phyloP scores from a whole-genome alignment of 2,797 vertebrate species.

The Parauchenoglanis punctatus region DNA sequence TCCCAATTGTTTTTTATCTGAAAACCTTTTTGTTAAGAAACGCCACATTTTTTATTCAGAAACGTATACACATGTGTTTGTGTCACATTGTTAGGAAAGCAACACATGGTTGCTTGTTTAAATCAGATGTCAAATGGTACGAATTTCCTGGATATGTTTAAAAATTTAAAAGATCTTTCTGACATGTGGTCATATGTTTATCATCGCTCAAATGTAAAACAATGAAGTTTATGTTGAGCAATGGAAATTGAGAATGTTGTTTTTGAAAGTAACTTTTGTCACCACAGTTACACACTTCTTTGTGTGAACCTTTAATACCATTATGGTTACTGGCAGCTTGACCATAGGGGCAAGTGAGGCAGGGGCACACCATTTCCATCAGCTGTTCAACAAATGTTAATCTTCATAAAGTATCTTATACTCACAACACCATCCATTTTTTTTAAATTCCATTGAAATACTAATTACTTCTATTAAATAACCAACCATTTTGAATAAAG shows the following conservation, averaged over 20 bases:
- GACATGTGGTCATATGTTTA: constrained; percentile 27
- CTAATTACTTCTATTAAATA: not conserved
- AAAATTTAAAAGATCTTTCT: constrained; percentile 17
- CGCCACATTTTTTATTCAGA: not conserved
- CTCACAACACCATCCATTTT: not conserved
- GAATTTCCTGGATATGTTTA: constrained; percentile 17
- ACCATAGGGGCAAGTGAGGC: not conserved
- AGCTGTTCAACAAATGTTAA: not conserved
- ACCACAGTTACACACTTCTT: constrained; percentile 18
- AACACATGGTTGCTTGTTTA: constrained; percentile 12
- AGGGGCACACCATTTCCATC: not conserved
- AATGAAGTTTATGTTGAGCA: not conserved
- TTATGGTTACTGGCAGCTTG: constrained; percentile 49
- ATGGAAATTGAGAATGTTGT: not conserved
- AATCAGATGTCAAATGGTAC: not conserved
- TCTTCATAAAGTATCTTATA: not conserved
- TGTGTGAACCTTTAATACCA: constrained; percentile 66
- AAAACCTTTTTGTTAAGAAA: constrained; percentile 26
- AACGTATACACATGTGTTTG: constrained; percentile 19
- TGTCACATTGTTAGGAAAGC: constrained; percentile 18
- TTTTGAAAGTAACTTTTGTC: not conserved
- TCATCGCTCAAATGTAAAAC: constrained; percentile 6
- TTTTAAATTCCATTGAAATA: not conserved
- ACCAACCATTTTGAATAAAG: not conserved
- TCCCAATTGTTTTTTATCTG: constrained; percentile 5